Conservation (phyloP, 2,113 vertebrate genomes). For the Pseudorasbora parva region DNA sequence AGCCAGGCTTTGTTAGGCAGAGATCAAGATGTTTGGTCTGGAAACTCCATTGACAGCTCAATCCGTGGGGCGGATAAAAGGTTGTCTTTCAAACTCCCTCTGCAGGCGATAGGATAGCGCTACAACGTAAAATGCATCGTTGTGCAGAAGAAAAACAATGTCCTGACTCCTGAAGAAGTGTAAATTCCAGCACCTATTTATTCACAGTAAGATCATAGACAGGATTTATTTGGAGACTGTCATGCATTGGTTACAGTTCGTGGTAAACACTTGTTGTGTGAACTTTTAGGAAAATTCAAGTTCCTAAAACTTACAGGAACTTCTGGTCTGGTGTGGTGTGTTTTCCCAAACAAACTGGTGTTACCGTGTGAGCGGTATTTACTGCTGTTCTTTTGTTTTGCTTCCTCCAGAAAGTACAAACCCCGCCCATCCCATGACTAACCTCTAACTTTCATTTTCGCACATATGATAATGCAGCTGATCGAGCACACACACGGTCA, state of each 20-base stretch:
- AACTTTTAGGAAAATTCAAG: background rate
- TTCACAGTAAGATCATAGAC: too few species aligned
- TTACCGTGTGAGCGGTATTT: background rate
- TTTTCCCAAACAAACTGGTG: background rate
- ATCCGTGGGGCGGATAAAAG: too few species aligned
- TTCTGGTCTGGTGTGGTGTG: background rate
- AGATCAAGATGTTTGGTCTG: too few species aligned
- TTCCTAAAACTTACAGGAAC: slow-evolving; percentile 5
- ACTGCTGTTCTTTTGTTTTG: background rate
- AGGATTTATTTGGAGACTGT: background rate
- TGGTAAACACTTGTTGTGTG: background rate
- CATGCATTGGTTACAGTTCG: background rate
- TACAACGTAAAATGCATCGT: too few species aligned
- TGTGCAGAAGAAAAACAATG: too few species aligned
- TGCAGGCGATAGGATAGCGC: too few species aligned
- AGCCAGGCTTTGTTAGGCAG: too few species aligned
- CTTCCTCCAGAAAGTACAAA: slow-evolving; percentile 35
- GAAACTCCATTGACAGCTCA: too few species aligned
- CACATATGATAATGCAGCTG: background rate
- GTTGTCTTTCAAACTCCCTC: too few species aligned
- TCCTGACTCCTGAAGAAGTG: too few species aligned
- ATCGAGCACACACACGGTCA: too few species aligned
- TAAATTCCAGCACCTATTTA: too few species aligned
- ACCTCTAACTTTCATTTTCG: background rate
- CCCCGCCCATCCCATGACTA: slow-evolving; percentile 14